Percentiles rank a stretch among this genome's conserved stretches.
Evolutionary conservation across 2,888 invertebrate genomes (phyloP).

Genomic region (Acanthosepion lycidas): DNA sequence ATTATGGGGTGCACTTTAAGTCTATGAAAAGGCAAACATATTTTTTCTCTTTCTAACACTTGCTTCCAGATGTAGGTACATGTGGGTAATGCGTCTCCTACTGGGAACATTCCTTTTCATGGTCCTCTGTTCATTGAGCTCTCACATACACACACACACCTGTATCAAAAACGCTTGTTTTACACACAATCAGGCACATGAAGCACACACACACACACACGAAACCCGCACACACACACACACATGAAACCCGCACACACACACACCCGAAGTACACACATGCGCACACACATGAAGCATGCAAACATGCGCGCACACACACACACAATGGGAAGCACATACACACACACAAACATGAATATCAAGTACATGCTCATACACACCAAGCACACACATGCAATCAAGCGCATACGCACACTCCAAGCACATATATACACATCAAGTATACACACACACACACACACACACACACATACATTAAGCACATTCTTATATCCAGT

Average conservation of each 20-base stretch:
- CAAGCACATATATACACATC: background rate
- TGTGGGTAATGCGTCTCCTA: no score
- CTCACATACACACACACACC: no score
- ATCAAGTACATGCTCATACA: background rate
- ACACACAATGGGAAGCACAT: background rate
- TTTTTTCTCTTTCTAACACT: no score
- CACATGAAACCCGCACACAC: background rate
- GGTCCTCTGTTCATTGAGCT: no score
- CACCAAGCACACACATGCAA: background rate
- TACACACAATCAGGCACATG: no score
- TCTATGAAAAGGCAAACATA: no score
- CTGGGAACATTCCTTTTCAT: no score
- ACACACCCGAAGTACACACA: background rate
- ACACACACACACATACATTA: background rate
- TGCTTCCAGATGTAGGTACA: no score
- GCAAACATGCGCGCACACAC: background rate
- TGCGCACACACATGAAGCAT: background rate
- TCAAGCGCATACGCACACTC: background rate
- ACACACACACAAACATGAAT: background rate
- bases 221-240: background rate
- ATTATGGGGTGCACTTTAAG: no score
- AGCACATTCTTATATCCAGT: no score
- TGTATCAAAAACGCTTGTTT: no score
- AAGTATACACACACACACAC: background rate
- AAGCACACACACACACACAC: no score